Percentiles rank a stretch among this genome's conserved stretches.
These are phyloP conservation scores for Aphelocoma coerulescens DNA, from an alignment of 2,113 vertebrate genomes.

Conservation along the genomic window DNA sequence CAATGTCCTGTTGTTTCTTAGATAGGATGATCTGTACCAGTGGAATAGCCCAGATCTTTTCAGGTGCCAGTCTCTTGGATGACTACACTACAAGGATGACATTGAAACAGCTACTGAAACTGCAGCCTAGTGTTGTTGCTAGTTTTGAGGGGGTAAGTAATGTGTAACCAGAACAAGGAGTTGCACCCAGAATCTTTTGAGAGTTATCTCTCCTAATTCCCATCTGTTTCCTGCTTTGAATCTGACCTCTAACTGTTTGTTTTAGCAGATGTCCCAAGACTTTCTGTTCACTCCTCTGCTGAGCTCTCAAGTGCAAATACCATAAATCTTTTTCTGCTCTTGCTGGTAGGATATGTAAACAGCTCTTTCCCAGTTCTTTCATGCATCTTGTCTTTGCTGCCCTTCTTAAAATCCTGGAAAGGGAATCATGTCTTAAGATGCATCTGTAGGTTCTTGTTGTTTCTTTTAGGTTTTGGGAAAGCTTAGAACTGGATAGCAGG, in stretches of 20 bases:
- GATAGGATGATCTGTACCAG: neutral
- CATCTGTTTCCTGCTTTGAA: neutral
- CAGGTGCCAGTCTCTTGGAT: neutral
- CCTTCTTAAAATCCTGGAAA: neutral
- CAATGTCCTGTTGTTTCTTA: neutral
- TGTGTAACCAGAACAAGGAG: neutral
- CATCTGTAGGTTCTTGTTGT: neutral
- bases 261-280: neutral
- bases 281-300: neutral
- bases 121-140: neutral
- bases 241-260: neutral
- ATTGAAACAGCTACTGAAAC: neutral
- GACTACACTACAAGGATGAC: neutral
- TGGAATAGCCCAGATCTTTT: neutral
- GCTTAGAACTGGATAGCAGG: neutral
- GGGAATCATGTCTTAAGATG: neutral
- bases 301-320: neutral
- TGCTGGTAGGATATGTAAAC: neutral
- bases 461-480: neutral
- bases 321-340: neutral
- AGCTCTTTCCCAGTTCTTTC: neutral
- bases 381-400: neutral
- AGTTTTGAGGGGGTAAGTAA: neutral
- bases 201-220: neutral
- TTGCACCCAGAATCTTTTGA: neutral